These are phyloP conservation scores for Mimumesa dahlbomi DNA, from an alignment of 2,888 invertebrate genomes.

Conservation along the genomic window DNA sequence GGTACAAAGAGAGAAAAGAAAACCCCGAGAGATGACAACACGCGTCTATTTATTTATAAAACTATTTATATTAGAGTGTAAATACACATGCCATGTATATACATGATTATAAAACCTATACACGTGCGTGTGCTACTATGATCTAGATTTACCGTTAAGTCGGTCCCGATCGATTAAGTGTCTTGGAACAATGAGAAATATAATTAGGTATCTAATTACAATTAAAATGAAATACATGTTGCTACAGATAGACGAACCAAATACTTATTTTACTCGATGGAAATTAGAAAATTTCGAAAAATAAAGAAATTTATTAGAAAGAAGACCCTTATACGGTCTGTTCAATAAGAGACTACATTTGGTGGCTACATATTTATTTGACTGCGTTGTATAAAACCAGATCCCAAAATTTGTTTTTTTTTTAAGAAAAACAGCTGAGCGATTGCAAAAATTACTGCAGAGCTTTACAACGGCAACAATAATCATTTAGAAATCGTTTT, in stretches of 20 bases:
- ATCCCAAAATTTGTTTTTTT: slow-evolving; percentile 11
- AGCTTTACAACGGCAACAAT: background rate
- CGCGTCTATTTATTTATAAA: slow-evolving; percentile 62
- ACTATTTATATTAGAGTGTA: slow-evolving; percentile 62
- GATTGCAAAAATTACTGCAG: background rate
- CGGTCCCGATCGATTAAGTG: background rate
- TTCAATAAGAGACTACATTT: too few species aligned
- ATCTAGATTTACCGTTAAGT: slow-evolving; percentile 12
- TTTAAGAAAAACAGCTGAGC: background rate
- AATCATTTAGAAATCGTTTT: slow-evolving; percentile 27
- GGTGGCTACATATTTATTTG: too few species aligned
- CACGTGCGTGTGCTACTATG: slow-evolving; percentile 13
- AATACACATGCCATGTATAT: slow-evolving; percentile 33
- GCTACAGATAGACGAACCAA: too few species aligned
- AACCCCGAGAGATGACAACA: slow-evolving; percentile 36
- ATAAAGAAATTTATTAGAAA: too few species aligned
- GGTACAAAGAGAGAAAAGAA: too few species aligned
- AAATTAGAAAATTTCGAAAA: too few species aligned
- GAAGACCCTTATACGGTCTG: background rate
- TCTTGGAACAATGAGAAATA: too few species aligned
- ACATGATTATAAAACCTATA: slow-evolving; percentile 23
- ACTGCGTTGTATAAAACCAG: too few species aligned
- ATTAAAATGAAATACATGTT: too few species aligned
- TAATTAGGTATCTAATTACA: too few species aligned
- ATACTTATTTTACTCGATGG: too few species aligned